A percentile compares a stretch with the other conserved stretches of the same genome.
Evolutionary conservation across 2,113 vertebrate genomes (phyloP).

Genomic region (Tupaia chinensis): DNA sequence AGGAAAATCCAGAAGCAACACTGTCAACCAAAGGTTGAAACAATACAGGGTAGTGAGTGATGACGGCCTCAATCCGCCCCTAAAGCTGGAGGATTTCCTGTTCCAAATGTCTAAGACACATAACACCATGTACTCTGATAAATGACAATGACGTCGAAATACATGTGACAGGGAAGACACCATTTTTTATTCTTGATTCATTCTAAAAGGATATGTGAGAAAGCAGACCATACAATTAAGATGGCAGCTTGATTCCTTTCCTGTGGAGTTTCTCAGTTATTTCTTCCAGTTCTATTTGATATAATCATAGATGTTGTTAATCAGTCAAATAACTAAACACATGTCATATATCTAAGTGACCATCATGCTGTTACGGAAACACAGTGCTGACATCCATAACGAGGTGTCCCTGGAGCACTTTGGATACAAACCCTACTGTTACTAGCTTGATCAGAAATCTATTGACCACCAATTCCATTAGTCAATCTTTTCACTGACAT

Average conservation of each 20-base stretch:
- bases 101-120: neutral
- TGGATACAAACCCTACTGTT: neutral
- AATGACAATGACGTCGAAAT: conserved; percentile 40
- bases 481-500: neutral
- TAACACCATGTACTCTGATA: neutral
- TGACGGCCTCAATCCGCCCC: neutral
- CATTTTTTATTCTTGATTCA: neutral
- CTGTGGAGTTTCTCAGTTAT: neutral
- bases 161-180: neutral
- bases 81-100: conserved; percentile 55
- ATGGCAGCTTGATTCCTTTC: neutral
- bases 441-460: neutral
- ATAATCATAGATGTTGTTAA: neutral
- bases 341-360: neutral
- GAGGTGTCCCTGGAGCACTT: neutral
- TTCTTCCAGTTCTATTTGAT: neutral
- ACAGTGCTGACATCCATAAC: neutral
- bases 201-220: neutral
- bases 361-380: neutral
- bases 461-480: neutral
- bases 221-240: neutral
- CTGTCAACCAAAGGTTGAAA: neutral
- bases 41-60: conserved; percentile 21
- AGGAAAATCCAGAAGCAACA: conserved; percentile 48
- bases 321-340: neutral